phyloP scores from a whole-genome alignment of 2,888 invertebrate genomes.

The Noctua comes region DNA sequence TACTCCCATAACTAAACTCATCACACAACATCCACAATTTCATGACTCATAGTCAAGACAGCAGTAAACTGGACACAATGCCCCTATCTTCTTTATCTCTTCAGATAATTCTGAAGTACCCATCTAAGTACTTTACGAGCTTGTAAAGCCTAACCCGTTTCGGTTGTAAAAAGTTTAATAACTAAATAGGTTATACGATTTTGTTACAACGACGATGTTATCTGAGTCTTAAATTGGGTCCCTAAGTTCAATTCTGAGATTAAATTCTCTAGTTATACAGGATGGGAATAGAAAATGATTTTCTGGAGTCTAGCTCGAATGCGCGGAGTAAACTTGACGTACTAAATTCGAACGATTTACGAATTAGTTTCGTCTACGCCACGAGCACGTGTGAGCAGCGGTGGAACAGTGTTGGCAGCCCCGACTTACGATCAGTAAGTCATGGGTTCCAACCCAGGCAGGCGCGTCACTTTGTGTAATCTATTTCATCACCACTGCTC shows the following conservation, averaged over 20 bases:
- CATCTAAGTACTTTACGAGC: conserved; percentile 75
- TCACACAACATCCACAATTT: conserved; percentile 3
- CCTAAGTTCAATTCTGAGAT: conserved; percentile 8
- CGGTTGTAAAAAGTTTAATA: conserved; percentile 68
- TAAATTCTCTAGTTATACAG: conserved; percentile 10
- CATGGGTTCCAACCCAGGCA: too few relatives aligned
- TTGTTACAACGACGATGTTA: conserved; percentile 48
- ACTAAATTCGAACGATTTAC: background rate
- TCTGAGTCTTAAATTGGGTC: conserved; percentile 47
- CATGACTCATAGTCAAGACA: conserved; percentile 38
- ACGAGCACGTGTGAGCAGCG: background rate
- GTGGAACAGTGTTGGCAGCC: too few relatives aligned
- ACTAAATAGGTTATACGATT: conserved; percentile 59
- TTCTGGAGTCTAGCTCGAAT: background rate
- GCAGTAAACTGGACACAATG: conserved; percentile 77
- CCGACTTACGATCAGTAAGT: too few relatives aligned
- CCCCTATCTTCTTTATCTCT: conserved; percentile 78
- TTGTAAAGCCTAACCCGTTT: conserved; percentile 76
- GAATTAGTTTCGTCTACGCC: background rate
- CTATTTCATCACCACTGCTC: too few relatives aligned
- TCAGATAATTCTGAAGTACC: conserved; percentile 80
- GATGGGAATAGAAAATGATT: conserved; percentile 9
- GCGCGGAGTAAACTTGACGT: background rate
- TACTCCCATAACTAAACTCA: background rate
- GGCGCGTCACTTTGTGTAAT: too few relatives aligned